Evolutionary conservation across 2,888 invertebrate species (phyloP).

Genomic region (Hirtodrosophila histrioides): DNA sequence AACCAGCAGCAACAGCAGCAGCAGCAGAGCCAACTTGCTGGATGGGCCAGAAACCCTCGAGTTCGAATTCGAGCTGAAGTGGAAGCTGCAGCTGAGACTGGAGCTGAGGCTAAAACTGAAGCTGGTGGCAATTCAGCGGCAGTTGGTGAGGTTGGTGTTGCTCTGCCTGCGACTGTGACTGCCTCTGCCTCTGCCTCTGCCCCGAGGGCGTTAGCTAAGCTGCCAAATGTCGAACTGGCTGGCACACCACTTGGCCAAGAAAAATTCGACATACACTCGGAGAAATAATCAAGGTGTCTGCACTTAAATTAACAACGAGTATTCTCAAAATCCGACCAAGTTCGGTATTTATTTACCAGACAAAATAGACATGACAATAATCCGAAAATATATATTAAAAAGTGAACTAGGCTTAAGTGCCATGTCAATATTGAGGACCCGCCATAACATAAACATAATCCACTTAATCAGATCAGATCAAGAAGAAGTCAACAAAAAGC

Average conservation of each 20-base stretch:
- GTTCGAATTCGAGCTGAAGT: constrained; percentile 20
- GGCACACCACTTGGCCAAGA: constrained; percentile 42
- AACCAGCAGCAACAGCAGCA: constrained; percentile 29
- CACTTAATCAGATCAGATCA: no score
- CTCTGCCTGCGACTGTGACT: constrained; percentile 15
- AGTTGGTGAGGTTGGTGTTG: constrained; percentile 5
- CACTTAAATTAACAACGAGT: no score
- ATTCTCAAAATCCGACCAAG: no score
- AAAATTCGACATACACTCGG: no score
- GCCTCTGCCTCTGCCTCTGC: constrained; percentile 39
- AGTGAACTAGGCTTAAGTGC: no score
- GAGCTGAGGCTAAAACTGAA: constrained; percentile 6
- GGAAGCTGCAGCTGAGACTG: constrained; percentile 12
- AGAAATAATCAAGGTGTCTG: no score
- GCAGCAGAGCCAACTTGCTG: constrained; percentile 23
- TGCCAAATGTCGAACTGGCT: constrained; percentile 61
- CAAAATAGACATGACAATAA: no score
- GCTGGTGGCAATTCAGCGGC: constrained; percentile 25
- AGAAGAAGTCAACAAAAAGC: no score
- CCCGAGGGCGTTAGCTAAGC: constrained; percentile 63
- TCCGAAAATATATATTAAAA: no score
- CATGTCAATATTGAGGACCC: no score
- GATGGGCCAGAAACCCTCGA: constrained; percentile 42
- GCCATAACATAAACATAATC: no score
- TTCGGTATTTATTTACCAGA: no score